Evolutionary conservation across 2,797 vertebrate species (phyloP).

Genomic region (Nannoperca obscura): DNA sequence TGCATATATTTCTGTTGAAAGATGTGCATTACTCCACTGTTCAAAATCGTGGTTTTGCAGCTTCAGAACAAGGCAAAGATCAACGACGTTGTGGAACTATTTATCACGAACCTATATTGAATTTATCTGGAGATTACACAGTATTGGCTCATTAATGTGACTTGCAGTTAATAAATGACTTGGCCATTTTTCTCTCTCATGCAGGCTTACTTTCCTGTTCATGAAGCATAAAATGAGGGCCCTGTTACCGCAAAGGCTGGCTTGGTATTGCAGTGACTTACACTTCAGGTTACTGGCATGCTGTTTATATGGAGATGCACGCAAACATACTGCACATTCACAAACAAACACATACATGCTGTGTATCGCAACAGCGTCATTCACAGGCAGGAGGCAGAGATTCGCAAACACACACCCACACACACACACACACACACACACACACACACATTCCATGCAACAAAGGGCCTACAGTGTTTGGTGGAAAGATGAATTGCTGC

Average conservation of each 20-base stretch:
- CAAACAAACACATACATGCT: constrained; percentile 61
- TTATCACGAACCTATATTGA: constrained; percentile 72
- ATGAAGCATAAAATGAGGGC: constrained; percentile 77
- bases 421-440: constrained; percentile 48
- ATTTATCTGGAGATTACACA: constrained; percentile 72
- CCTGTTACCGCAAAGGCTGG: constrained; percentile 72
- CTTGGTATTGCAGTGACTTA: constrained; percentile 62
- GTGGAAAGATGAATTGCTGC: constrained; percentile 80
- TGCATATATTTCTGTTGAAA: constrained; percentile 21
- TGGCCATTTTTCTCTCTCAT: constrained; percentile 63
- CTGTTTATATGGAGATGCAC: constrained; percentile 68
- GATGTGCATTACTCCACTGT: constrained; percentile 1
- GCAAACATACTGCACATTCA: constrained; percentile 51
- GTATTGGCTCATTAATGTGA: constrained; percentile 78
- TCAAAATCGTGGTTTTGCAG: constrained; percentile 42
- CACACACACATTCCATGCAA: constrained; percentile 79
- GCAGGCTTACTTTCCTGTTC: constrained; percentile 74
- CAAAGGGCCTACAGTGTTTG: constrained; percentile 84
- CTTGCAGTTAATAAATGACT: constrained; percentile 76
- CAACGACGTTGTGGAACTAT: constrained; percentile 54
- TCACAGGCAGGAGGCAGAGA: constrained; percentile 61
- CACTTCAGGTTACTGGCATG: constrained; percentile 74
- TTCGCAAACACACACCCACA: constrained; percentile 27
- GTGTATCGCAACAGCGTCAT: constrained; percentile 45
- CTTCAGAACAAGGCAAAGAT: constrained; percentile 70